These are phyloP conservation scores for Caenorhabditis tropicalis DNA, from an alignment of 1,140 invertebrate genomes.

Conservation along the genomic window DNA sequence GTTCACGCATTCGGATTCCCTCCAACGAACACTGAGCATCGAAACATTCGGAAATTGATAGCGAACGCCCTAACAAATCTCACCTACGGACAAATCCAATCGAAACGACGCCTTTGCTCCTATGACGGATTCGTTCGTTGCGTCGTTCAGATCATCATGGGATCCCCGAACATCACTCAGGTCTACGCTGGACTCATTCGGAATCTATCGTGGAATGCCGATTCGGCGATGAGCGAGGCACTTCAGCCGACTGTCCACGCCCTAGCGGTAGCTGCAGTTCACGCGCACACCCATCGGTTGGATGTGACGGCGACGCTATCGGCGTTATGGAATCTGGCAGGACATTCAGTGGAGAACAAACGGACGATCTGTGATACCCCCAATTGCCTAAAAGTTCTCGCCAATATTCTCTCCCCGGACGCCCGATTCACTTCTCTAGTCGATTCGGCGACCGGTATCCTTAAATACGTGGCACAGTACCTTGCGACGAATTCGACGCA, in stretches of 20 bases:
- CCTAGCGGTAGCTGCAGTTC: constrained; percentile 28
- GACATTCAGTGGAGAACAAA: constrained; percentile 41
- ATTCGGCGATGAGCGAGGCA: constrained; percentile 46
- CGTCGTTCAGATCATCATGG: constrained; percentile 36
- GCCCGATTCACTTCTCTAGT: constrained; percentile 5
- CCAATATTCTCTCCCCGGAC: neutral
- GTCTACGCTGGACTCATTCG: constrained; percentile 54
- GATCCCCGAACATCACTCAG: constrained; percentile 43
- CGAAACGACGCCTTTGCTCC: constrained; percentile 45
- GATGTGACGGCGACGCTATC: constrained; percentile 19
- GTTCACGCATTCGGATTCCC: constrained; percentile 35
- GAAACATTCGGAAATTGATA: constrained; percentile 50
- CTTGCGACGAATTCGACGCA: constrained; percentile 15
- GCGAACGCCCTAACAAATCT: constrained; percentile 54
- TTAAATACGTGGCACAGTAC: constrained; percentile 47
- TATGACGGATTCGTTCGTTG: constrained; percentile 45
- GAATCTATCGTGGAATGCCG: constrained; percentile 54
- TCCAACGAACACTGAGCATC: constrained; percentile 29
- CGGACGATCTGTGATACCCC: constrained; percentile 44
- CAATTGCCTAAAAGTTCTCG: constrained; percentile 29
- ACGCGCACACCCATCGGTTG: neutral
- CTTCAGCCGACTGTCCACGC: constrained; percentile 43
- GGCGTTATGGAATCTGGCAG: constrained; percentile 42
- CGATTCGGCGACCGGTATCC: constrained; percentile 39
- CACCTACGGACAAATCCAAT: constrained; percentile 42